Conservation (phyloP, 2,888 invertebrate genomes). For the Zaprionus bogoriensis region DNA sequence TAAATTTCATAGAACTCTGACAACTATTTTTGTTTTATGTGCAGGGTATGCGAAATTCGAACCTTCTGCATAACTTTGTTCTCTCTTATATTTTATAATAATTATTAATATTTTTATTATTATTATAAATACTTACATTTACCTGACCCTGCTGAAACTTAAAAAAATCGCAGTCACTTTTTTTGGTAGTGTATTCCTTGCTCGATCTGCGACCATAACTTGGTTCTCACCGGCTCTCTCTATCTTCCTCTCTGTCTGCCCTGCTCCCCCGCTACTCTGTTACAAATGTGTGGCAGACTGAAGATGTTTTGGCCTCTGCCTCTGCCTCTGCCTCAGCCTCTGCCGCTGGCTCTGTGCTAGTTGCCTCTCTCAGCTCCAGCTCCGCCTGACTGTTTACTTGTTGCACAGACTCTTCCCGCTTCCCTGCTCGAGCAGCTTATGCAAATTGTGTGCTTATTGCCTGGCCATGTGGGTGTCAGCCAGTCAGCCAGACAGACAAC, state of each 20-base stretch:
- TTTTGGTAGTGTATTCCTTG: constrained; percentile 18
- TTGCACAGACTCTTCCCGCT: constrained; percentile 21
- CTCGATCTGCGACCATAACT: neutral
- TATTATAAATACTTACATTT: no score
- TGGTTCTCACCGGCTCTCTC: neutral
- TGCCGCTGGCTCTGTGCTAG: constrained; percentile 20
- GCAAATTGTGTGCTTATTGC: constrained; percentile 74
- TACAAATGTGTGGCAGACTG: constrained; percentile 57
- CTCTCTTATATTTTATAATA: no score
- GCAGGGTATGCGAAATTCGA: no score
- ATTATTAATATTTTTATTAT: no score
- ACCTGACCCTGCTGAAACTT: no score
- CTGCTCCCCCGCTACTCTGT: no score
- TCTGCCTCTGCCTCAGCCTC: constrained; percentile 12
- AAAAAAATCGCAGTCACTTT: neutral
- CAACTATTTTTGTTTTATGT: no score
- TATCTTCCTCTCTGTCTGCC: neutral
- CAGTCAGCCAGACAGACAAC: constrained; percentile 36
- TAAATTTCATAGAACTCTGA: no score
- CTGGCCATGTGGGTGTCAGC: constrained; percentile 74
- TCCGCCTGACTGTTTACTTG: constrained; percentile 31
- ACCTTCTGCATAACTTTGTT: no score
- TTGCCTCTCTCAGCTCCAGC: neutral
- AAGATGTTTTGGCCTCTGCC: constrained; percentile 53
- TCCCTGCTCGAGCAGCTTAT: constrained; percentile 63